These are phyloP conservation scores for Chironomus tepperi DNA, from an alignment of 1,140 invertebrate species.

Conservation along the genomic window DNA sequence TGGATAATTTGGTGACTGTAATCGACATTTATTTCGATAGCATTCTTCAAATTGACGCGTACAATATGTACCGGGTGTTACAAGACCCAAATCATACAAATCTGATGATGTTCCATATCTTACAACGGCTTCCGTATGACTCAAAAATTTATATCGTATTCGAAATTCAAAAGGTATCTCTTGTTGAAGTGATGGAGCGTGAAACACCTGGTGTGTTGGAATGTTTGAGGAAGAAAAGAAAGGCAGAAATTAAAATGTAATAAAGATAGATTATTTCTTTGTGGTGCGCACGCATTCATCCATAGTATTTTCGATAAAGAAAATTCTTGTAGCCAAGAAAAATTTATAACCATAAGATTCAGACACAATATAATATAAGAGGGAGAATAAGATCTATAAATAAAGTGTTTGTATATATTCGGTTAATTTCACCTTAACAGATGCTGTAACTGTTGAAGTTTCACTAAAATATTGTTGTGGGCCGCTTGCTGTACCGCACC, in stretches of 20 bases:
- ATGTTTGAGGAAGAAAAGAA: not conserved
- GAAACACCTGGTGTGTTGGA: constrained; percentile 47
- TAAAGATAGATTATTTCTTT: constrained; percentile 21
- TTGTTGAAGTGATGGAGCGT: constrained; percentile 48
- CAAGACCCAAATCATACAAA: constrained; percentile 63
- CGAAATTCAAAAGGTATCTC: constrained; percentile 62
- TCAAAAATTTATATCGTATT: constrained; percentile 68
- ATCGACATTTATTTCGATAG: constrained; percentile 67
- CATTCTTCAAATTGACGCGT: constrained; percentile 81
- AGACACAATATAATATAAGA: too few species aligned
- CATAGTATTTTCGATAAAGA: not conserved
- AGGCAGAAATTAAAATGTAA: constrained; percentile 17
- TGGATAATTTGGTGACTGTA: constrained; percentile 85
- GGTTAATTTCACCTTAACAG: constrained; percentile 48
- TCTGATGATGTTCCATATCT: constrained; percentile 61
- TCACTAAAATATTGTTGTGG: constrained; percentile 78
- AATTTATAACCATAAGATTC: too few species aligned
- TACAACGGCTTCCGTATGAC: constrained; percentile 63
- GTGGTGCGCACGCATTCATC: not conserved
- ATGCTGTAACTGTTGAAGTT: constrained; percentile 70
- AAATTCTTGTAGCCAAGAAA: not conserved
- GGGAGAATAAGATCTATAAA: not conserved
- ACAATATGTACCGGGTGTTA: constrained; percentile 79
- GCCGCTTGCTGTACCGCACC: constrained; percentile 66
- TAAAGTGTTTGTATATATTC: not conserved